These are phyloP conservation scores for Athene noctua DNA, from an alignment of 2,113 vertebrate species.

Conservation along the genomic window DNA sequence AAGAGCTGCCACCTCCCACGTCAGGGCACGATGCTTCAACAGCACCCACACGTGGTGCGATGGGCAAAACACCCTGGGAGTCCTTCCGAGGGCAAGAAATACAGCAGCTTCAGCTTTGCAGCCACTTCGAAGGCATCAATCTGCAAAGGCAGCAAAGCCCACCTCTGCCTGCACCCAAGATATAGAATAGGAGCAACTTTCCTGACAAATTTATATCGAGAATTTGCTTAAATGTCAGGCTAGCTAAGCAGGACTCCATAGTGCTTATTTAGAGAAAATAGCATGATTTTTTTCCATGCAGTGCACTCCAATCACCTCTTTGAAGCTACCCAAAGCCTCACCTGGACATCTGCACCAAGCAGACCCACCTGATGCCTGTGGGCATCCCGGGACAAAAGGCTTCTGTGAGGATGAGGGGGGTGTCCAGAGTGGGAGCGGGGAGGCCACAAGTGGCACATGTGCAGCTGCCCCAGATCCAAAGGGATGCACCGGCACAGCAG, in stretches of 20 bases:
- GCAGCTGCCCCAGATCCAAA: conserved; percentile 47
- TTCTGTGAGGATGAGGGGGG: neutral
- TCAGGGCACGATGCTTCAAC: neutral
- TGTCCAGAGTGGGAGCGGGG: neutral
- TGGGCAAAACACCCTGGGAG: neutral
- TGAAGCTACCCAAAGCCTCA: neutral
- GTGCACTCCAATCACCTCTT: neutral
- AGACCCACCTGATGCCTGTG: neutral
- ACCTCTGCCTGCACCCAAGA: neutral
- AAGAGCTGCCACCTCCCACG: neutral
- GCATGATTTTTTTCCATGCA: neutral
- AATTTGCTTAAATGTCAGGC: neutral
- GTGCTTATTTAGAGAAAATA: neutral
- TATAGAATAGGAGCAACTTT: neutral
- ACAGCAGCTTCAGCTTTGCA: neutral
- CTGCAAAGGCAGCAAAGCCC: neutral
- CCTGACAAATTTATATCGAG: neutral
- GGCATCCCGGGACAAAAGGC: conserved; percentile 33
- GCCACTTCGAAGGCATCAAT: neutral
- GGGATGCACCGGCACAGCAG: neutral
- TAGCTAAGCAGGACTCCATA: neutral
- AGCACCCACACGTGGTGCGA: fast-evolving
- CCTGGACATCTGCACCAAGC: neutral
- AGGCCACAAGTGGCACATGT: conserved; percentile 13
- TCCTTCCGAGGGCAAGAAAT: neutral